Evolutionary conservation across 2,797 vertebrate species (phyloP).

Genomic region (Kryptolebias ocellatus): DNA sequence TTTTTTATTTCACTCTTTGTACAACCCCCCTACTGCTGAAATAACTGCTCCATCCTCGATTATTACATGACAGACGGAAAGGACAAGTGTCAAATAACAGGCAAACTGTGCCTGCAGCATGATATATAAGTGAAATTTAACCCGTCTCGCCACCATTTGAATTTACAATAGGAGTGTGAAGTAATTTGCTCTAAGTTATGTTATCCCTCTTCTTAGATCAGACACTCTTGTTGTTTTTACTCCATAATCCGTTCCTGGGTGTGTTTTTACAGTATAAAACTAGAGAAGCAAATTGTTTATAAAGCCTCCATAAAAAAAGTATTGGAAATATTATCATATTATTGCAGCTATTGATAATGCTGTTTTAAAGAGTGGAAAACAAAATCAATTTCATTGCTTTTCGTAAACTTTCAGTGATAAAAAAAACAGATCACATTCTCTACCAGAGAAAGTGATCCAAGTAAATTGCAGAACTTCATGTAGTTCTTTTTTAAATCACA

Average conservation of each 20-base stretch:
- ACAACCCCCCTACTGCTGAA: conserved; percentile 41
- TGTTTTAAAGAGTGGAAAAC: too few relatives aligned
- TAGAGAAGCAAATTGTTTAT: background rate
- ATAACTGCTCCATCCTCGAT: conserved; percentile 62
- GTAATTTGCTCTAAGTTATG: conserved; percentile 68
- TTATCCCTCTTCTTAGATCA: conserved; percentile 47
- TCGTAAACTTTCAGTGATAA: too few relatives aligned
- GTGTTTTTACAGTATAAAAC: conserved; percentile 32
- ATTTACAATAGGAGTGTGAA: conserved; percentile 68
- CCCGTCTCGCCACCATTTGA: conserved; percentile 62
- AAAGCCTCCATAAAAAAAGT: background rate
- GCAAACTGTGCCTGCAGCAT: conserved; percentile 58
- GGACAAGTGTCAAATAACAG: conserved; percentile 76
- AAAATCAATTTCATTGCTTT: too few relatives aligned
- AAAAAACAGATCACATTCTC: too few relatives aligned
- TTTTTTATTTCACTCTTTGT: conserved; percentile 56
- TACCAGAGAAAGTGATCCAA: too few relatives aligned
- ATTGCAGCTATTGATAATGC: too few relatives aligned
- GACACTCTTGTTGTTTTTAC: conserved; percentile 49
- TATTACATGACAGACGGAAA: conserved; percentile 70
- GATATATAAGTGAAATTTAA: conserved; percentile 67
- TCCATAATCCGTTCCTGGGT: conserved; percentile 17
- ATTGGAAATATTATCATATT: background rate
- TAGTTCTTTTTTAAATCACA: too few relatives aligned
- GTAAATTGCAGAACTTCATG: too few relatives aligned